These are phyloP conservation scores for Numenius arquata DNA, from an alignment of 2,113 vertebrate genomes.

Conservation along the genomic window DNA sequence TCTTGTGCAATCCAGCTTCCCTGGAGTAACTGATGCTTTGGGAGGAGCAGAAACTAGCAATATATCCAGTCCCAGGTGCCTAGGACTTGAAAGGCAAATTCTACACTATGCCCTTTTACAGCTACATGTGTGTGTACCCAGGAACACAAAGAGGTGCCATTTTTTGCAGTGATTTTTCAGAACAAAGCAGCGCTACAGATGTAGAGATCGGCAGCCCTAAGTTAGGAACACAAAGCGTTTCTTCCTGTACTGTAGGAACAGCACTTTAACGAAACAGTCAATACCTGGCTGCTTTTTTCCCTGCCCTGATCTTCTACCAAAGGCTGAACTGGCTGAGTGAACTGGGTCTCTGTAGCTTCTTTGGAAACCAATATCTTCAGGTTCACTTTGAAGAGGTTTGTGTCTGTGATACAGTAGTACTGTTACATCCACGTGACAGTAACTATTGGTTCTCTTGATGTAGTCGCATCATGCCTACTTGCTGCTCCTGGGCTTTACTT, in stretches of 20 bases:
- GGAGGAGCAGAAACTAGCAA: background rate
- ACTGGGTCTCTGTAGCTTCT: conserved; percentile 69
- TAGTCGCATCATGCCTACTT: background rate
- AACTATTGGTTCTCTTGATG: background rate
- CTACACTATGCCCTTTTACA: background rate
- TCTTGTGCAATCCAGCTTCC: background rate
- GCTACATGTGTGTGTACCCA: accelerated
- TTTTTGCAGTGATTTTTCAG: conserved; percentile 26
- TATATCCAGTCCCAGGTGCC: background rate
- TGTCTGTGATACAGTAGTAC: conserved; percentile 61
- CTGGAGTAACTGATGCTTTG: background rate
- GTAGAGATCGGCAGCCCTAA: background rate
- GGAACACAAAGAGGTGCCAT: background rate
- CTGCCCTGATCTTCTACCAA: conserved; percentile 69
- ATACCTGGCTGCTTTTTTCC: conserved; percentile 51
- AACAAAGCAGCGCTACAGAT: background rate
- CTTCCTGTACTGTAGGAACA: background rate
- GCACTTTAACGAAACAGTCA: conserved; percentile 63
- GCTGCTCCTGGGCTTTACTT: background rate
- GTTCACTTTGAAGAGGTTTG: conserved; percentile 63
- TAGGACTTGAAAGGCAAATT: background rate
- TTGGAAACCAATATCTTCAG: conserved; percentile 57
- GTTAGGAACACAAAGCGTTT: background rate
- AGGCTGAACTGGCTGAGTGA: conserved; percentile 74
- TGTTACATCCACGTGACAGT: background rate